Base-by-base conservation (phyloP, 1,140 invertebrate genomes). In the Temnothorax curvispinosus region DNA sequence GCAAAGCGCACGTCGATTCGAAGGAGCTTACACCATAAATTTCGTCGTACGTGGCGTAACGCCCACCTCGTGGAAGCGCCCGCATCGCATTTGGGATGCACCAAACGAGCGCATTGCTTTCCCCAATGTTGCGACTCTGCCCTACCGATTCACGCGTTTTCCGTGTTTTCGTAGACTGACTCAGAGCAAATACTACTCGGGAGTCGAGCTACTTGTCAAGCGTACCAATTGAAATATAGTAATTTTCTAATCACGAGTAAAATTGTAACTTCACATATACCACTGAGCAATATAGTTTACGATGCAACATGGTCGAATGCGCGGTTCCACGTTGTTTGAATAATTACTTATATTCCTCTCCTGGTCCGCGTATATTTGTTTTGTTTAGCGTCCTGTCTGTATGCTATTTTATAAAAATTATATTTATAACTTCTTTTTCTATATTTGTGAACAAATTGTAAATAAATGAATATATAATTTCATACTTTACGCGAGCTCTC, bases 1-100 rank as follows among this genome's bases (percentile, higher is more conserved):
- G 78, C 89, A 91, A 89, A 90, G 90, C 89, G 87, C 89, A 87
- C 90, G 90, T 91, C 90, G 89, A 91, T 90, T 91, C 89, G 89
- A 74, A 91, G 89, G 89, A 91, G 89, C 89, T 90, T 90, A 91
- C 89, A 90, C 89, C 89, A 91, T 91, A 91, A 91, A 91, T 91
- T 91, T 91, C 89, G 64, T 67, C 75, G 89, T 90, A 88, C 89
- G 89, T 88, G 89, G 80, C 77, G 89, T 86, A 74, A 88, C 89
- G 71, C 87, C 87, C 75, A 90, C 44, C 56, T 80, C 77, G 77
- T 81, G 67, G 56, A 75, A 82, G 81, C 87, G 77, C 47, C 77
- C 78, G 44, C 89, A 86, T 86, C 65, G 78, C 78, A 90, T 89
- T 88, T 82, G n/a, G 35, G 86, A 90, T 87, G 88, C 89, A 60